Evolutionary conservation across 2,797 vertebrate genomes (phyloP).

Genomic region (Echiichthys vipera): DNA sequence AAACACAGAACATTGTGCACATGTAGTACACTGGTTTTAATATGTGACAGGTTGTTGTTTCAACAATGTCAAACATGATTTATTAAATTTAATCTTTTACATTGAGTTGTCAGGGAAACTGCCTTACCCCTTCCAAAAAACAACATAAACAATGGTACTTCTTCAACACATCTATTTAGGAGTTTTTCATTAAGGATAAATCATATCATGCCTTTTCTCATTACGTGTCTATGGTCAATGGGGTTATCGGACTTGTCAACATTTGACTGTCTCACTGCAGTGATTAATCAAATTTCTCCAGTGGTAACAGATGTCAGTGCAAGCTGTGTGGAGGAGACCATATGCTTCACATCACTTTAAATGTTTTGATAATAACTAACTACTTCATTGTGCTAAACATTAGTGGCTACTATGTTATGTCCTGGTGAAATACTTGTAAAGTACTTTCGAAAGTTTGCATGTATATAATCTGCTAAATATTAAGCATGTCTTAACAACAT

Average conservation of each 20-base stretch:
- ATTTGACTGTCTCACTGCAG: neutral
- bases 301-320: conserved; percentile 29
- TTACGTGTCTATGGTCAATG: neutral
- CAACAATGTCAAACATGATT: neutral
- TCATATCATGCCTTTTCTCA: neutral
- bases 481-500: neutral
- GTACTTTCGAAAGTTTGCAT: neutral
- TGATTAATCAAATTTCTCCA: conserved; percentile 5
- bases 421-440: neutral
- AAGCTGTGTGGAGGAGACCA: conserved; percentile 4
- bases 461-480: conserved; percentile 6
- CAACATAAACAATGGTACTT: neutral
- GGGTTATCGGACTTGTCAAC: neutral
- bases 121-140: too few relatives aligned
- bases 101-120: neutral
- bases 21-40: neutral
- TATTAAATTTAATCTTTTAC: neutral
- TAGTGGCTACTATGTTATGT: neutral
- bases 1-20: neutral
- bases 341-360: conserved; percentile 19
- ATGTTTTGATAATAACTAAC: conserved; percentile 4
- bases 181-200: neutral
- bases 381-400: neutral
- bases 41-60: neutral
- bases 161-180: neutral